Base-by-base conservation (phyloP, 2,797 vertebrate genomes). In the Epinephelus malabaricus region DNA sequence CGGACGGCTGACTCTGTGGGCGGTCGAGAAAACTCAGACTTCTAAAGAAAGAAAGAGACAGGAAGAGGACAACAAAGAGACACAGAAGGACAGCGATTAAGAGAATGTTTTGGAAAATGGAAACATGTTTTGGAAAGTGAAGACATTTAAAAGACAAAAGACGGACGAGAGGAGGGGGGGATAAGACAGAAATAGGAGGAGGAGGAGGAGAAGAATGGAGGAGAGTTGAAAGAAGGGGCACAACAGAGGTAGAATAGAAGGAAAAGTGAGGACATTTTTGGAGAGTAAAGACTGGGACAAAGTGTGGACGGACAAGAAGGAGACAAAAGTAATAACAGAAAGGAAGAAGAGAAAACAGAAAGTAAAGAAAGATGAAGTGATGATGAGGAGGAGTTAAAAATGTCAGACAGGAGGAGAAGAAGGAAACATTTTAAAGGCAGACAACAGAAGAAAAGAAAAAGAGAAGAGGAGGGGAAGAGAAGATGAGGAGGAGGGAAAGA, bases 91-190 rank as follows among this genome's bases (percentile, higher is more conserved):
- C 25, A 0, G 13, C 0, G 0, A 38, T 15, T 11, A n/a, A 73
- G 18, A 19, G 6, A 27, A 30, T 40, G 10, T 40, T 40, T 40
- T 40, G 38, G 38, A 14, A 17, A 53, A 11, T 5, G 6, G 18
- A 50, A 60, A 14, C 12, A 13, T 61, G 60, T 62, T 63, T 63
- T 63, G 43, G 61, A 47, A 47, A 63, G 23, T 46, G 43, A 43
- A 46, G 53, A 49, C 18, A 30, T 69, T 17, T 58, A 11, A 14
- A 21, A 30, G 54, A 58, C 15, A 47, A 46, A n/a, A 58, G 67
- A 4, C 11, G 5, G 27, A 6, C 5, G 27, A 30, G 27, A 30
- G 27, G 27, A 27, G 27, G 4, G 5, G 27, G 27, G 27, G 27
- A 6, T 30, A 34, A 8, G 34, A 34, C 30, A 34, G 34, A 34